Percentiles rank a stretch among this genome's conserved stretches.
Evolutionary conservation across 2,797 vertebrate species (phyloP).

Genomic region (Lagocephalus sceleratus): DNA sequence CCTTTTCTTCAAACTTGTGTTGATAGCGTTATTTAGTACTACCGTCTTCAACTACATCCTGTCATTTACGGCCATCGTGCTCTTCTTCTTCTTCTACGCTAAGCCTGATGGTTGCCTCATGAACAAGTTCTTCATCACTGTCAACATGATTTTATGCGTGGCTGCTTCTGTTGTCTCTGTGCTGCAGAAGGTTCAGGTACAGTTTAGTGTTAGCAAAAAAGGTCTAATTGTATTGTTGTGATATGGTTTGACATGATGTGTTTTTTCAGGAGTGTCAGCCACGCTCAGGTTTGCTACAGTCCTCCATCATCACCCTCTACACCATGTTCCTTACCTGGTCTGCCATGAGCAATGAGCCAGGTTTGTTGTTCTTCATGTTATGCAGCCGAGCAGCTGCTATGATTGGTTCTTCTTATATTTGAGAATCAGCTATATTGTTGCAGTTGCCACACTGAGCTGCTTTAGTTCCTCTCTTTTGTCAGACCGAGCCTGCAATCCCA

Average conservation of each 20-base stretch:
- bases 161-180: slow-evolving; percentile 82
- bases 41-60: slow-evolving; percentile 80
- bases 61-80: slow-evolving; percentile 67
- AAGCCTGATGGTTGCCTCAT: slow-evolving; percentile 79
- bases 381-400: background rate
- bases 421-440: background rate
- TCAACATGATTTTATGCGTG: slow-evolving; percentile 85
- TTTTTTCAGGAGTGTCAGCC: slow-evolving; percentile 80
- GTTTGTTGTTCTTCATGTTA: slow-evolving; percentile 63
- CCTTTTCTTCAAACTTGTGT: slow-evolving; percentile 8
- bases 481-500: slow-evolving; percentile 88
- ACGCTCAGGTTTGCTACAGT: slow-evolving; percentile 89
- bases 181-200: slow-evolving; percentile 88
- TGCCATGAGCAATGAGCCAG: slow-evolving; percentile 90
- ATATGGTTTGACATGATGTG: background rate
- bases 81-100: slow-evolving; percentile 85
- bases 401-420: background rate
- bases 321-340: slow-evolving; percentile 95
- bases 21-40: slow-evolving; percentile 78
- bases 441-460: background rate
- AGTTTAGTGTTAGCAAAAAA: background rate
- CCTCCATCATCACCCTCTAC: slow-evolving; percentile 90
- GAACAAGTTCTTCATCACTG: slow-evolving; percentile 91
- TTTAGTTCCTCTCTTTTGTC: slow-evolving; percentile 20
- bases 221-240: too few species aligned